Percentiles rank a stretch among this genome's conserved stretches.
These are phyloP conservation scores for Litoditis marina DNA, from an alignment of 2,888 invertebrate genomes.

Conservation along the genomic window DNA sequence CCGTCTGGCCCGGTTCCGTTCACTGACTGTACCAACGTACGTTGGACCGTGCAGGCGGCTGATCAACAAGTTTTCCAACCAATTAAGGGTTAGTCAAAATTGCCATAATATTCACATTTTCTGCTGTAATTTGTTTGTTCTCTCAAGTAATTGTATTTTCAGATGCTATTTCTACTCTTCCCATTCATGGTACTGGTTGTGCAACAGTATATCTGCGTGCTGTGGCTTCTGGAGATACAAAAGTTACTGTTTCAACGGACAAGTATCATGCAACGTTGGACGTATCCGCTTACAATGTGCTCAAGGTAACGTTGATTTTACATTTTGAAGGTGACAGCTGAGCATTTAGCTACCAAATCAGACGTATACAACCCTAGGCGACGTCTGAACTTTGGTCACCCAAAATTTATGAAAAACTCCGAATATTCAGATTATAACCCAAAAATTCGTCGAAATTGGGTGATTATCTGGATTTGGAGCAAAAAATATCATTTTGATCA, in stretches of 20 bases:
- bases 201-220: conserved; percentile 42
- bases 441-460: too few species aligned
- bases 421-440: too few species aligned
- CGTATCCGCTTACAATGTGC: conserved; percentile 41
- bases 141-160: background rate
- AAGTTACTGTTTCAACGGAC: conserved; percentile 22
- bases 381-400: too few species aligned
- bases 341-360: too few species aligned
- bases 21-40: conserved; percentile 42
- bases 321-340: conserved; percentile 7
- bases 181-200: conserved; percentile 44
- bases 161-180: conserved; percentile 21
- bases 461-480: too few species aligned
- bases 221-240: conserved; percentile 35
- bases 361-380: too few species aligned
- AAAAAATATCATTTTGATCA: too few species aligned
- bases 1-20: conserved; percentile 33
- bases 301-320: too few species aligned
- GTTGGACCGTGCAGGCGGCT: conserved; percentile 23
- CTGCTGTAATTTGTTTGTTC: conserved; percentile 7
- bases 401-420: too few species aligned
- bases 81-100: conserved; percentile 18
- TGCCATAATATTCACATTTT: background rate
- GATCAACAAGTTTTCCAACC: conserved; percentile 31
- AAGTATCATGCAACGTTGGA: conserved; percentile 33